Evolutionary conservation across 1,140 invertebrate genomes (phyloP).

Genomic region (Procambarus clarkii): DNA sequence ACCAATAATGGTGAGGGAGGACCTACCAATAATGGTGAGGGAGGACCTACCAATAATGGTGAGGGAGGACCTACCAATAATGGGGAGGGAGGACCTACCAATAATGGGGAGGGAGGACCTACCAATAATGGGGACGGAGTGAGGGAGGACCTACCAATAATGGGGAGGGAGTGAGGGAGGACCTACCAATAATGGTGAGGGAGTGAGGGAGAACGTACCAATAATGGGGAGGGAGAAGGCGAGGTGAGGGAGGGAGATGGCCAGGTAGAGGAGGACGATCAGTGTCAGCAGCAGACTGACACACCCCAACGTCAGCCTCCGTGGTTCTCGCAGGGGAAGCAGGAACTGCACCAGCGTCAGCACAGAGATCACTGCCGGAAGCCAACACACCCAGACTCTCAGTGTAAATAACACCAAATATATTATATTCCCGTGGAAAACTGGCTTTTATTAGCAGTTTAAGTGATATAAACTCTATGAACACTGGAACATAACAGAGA

Average conservation of each 20-base stretch:
- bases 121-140: slow-evolving; percentile 62
- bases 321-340: slow-evolving; percentile 52
- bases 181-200: too few relatives aligned
- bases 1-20: too few relatives aligned
- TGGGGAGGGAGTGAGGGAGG: too few relatives aligned
- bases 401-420: too few relatives aligned
- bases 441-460: too few relatives aligned
- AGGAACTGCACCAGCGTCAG: slow-evolving; percentile 65
- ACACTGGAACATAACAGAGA: too few relatives aligned
- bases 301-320: slow-evolving; percentile 44
- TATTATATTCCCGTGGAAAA: too few relatives aligned
- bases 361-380: slow-evolving; percentile 34
- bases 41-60: slow-evolving; percentile 56
- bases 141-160: too few relatives aligned
- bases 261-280: slow-evolving; percentile 50
- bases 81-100: too few relatives aligned
- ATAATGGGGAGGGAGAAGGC: slow-evolving; percentile 52
- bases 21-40: too few relatives aligned
- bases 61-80: background rate
- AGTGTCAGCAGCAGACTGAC: slow-evolving; percentile 24
- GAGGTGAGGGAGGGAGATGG: slow-evolving; percentile 28
- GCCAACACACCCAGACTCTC: background rate
- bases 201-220: slow-evolving; percentile 9
- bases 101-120: background rate
- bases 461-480: too few relatives aligned